Conservation (phyloP, 2,113 vertebrate genomes). For the Oreochromis tanganicae region DNA sequence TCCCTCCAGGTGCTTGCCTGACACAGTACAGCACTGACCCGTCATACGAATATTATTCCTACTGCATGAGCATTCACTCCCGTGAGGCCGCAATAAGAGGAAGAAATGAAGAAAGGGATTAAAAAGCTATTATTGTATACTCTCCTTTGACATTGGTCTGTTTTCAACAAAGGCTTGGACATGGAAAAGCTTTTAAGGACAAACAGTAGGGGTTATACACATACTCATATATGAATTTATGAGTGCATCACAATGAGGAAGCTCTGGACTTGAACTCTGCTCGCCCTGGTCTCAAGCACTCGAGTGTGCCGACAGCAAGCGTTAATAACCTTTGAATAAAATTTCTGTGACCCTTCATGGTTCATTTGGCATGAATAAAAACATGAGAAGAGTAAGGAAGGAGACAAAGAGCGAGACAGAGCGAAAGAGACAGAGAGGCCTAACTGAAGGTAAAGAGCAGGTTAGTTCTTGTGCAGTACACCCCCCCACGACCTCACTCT, state of each 20-base stretch:
- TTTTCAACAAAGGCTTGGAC: constrained; percentile 76
- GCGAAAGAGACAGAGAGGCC: background rate
- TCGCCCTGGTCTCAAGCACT: background rate
- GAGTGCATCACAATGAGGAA: constrained; percentile 35
- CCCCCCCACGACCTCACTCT: constrained; percentile 63
- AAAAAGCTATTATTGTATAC: constrained; percentile 60
- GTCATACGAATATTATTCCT: background rate
- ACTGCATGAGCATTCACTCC: background rate
- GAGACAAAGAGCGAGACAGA: background rate
- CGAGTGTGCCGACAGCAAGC: background rate
- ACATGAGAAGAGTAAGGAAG: constrained; percentile 6
- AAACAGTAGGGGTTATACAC: constrained; percentile 79
- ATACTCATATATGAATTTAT: constrained; percentile 76
- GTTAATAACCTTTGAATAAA: constrained; percentile 25
- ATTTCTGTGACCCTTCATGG: background rate
- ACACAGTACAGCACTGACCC: background rate
- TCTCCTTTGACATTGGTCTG: constrained; percentile 60
- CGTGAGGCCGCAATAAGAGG: background rate
- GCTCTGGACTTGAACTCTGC: constrained; percentile 10
- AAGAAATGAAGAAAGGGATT: constrained; percentile 56
- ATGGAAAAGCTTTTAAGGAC: constrained; percentile 90
- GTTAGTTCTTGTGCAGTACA: constrained; percentile 17
- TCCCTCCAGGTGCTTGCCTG: constrained; percentile 40
- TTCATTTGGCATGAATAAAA: constrained; percentile 38
- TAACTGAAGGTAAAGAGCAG: constrained; percentile 4